A percentile compares a stretch with the other conserved stretches of the same genome.
Evolutionary conservation across 2,888 invertebrate genomes (phyloP).

Genomic region (Mystacides longicornis): DNA sequence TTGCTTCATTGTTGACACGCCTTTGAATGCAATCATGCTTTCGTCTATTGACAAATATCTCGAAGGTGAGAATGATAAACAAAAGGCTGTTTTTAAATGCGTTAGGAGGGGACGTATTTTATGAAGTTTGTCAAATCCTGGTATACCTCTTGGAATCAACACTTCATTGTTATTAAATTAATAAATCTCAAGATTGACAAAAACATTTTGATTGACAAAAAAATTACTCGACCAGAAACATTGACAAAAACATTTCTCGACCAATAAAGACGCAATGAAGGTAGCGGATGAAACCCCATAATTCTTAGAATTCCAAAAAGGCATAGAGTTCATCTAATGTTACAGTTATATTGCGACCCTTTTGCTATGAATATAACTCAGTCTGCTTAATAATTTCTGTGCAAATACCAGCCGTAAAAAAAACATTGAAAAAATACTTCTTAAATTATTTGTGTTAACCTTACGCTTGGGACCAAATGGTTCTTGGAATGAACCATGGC

Average conservation of each 20-base stretch:
- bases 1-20: conserved; percentile 25
- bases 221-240: not conserved
- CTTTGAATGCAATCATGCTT: conserved; percentile 27
- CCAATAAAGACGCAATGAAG: not conserved
- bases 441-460: too few species aligned
- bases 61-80: conserved; percentile 14
- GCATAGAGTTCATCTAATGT: not conserved
- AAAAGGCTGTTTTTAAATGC: conserved; percentile 4
- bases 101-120: conserved; percentile 26
- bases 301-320: not conserved
- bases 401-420: too few species aligned
- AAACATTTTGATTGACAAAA: not conserved
- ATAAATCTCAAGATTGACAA: not conserved
- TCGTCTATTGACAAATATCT: conserved; percentile 25
- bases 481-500: too few species aligned
- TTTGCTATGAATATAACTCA: not conserved
- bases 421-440: too few species aligned
- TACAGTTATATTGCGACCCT: not conserved
- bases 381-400: too few species aligned
- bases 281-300: conserved; percentile 1
- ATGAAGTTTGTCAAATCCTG: conserved; percentile 25
- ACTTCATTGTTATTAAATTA: not conserved
- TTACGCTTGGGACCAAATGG: too few species aligned
- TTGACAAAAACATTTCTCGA: not conserved
- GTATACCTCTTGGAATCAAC: not conserved